These are phyloP conservation scores for Chalcis sispes DNA, from an alignment of 2,888 invertebrate species.

Conservation along the genomic window DNA sequence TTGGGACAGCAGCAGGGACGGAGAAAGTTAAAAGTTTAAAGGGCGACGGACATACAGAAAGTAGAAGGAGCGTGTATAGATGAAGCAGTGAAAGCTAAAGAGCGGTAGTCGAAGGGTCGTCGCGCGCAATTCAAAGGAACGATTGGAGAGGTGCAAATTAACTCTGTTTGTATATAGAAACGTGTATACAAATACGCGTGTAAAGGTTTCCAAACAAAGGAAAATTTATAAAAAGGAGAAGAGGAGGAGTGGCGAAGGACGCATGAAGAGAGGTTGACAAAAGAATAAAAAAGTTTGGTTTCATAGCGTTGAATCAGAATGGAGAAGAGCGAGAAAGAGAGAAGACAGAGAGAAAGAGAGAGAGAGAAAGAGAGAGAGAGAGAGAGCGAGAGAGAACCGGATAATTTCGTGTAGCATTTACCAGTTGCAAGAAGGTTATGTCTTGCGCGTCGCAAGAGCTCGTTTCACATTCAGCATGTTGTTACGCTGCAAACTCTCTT, in stretches of 20 bases:
- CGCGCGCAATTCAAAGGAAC: constrained; percentile 12
- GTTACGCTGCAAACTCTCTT: constrained; percentile 48
- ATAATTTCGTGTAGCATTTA: constrained; percentile 27
- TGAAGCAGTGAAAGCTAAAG: background rate
- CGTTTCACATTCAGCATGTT: constrained; percentile 47
- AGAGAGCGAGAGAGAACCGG: background rate
- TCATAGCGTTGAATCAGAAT: too few species aligned
- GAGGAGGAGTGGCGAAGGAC: background rate
- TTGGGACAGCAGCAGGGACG: background rate
- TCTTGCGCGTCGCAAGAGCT: constrained; percentile 11
- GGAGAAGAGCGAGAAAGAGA: background rate
- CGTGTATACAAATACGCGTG: too few species aligned
- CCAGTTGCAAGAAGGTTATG: constrained; percentile 17
- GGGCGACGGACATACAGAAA: too few species aligned
- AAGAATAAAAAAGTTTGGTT: background rate
- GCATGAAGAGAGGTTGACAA: background rate
- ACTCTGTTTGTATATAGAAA: too few species aligned
- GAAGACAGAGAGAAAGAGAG: background rate
- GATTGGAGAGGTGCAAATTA: too few species aligned
- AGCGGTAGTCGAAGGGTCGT: background rate
- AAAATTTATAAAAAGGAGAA: background rate
- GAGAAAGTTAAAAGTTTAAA: background rate
- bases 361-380: background rate
- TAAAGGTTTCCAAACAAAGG: background rate
- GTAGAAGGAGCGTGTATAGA: too few species aligned